Base-by-base conservation (phyloP, 1,140 invertebrate species). In the Neelides sp. region DNA sequence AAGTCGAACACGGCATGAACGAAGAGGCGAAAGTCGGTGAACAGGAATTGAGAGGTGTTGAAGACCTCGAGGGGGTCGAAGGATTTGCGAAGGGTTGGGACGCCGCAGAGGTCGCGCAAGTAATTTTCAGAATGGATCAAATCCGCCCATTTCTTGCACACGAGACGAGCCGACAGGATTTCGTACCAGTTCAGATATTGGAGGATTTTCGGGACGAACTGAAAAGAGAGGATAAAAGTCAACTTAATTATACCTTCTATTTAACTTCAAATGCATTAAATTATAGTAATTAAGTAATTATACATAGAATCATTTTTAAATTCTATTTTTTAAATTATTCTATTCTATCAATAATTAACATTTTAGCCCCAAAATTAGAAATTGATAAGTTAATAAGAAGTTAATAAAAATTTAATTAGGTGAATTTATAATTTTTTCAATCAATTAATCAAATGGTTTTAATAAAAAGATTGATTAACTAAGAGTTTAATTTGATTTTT, bases 101-200 rank as follows among this genome's bases (percentile, higher is more conserved):
- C 24, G 8, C 52, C 47, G 2, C 42, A 23, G 15, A 30, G 17
- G 4, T 23, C 17, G 12, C 32, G 45, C 24, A 48, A 15, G 13
- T 10, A 19, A 0, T 34, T 5, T 13, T 49, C 20, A 4, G 34
- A 37, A 2, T 40, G 45, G 39, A 57, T 50, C 1, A 48, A 41
- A 27, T 57, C 55, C n/a, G 45, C 34, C 55, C 55, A 57, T 17
- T 48, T 49, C 27, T 57, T 57, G 30, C 55, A 57, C 2, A 50
- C 47, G n/a, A n/a, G 3, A 4, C 55, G 30, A 1, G 50, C n/a
- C 1, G 50, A 34, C 0, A 57, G 41, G 15, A 57, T 30, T 28
- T 57, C 55, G 27, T 44, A 47, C 51, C 50, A 57, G 23, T 48
- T 50, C 22, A 57, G 30, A 28, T 50, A 17, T n/a, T 24, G 27